Conservation (phyloP, 2,113 vertebrate species). For the Hippocampus barbouri region DNA sequence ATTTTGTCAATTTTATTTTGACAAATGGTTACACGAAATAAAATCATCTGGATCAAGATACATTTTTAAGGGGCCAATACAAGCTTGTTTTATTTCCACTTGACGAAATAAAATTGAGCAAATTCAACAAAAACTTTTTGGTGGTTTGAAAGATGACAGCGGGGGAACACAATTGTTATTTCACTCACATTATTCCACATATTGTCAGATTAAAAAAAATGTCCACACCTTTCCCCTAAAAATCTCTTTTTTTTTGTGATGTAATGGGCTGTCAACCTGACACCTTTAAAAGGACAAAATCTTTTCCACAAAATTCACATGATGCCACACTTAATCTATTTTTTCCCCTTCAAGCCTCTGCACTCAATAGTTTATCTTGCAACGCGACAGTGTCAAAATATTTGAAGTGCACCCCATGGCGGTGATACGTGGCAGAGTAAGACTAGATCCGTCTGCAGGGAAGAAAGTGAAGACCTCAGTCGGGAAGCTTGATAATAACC, state of each 20-base stretch:
- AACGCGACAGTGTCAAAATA: no score
- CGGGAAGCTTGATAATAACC: neutral
- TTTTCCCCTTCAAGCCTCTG: neutral
- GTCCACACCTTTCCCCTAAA: neutral
- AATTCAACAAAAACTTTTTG: no score
- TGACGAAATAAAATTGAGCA: no score
- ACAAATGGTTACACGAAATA: no score
- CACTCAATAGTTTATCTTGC: no score
- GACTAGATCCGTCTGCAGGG: neutral
- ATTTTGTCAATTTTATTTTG: no score
- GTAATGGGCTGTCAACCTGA: neutral
- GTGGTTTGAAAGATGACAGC: no score
- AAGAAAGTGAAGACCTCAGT: constrained; percentile 3
- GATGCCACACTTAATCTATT: neutral
- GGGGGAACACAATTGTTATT: no score
- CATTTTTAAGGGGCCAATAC: no score
- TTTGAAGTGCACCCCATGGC: no score
- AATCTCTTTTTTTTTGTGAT: neutral
- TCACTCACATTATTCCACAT: neutral
- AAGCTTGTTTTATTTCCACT: no score
- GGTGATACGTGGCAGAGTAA: constrained; percentile 15
- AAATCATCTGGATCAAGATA: no score
- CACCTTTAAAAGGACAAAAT: neutral
- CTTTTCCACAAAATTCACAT: neutral
- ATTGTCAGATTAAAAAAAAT: constrained; percentile 4